These are phyloP conservation scores for Cerastoderma edule DNA, from an alignment of 2,888 invertebrate genomes.

Conservation along the genomic window DNA sequence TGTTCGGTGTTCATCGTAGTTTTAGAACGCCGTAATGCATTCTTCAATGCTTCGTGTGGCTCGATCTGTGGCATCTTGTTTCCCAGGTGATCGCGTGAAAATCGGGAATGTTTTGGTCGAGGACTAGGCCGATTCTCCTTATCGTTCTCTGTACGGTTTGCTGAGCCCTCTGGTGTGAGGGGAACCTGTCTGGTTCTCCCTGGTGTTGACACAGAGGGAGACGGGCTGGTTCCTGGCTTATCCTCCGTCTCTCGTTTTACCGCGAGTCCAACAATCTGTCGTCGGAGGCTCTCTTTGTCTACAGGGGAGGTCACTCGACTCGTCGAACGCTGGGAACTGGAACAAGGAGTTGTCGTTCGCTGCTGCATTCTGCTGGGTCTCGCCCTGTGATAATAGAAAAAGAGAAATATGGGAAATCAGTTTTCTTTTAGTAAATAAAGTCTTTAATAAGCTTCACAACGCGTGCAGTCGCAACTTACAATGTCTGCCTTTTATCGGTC, in stretches of 20 bases:
- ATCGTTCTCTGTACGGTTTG: slow-evolving; percentile 3
- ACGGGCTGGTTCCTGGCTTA: neutral
- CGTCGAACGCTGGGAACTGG: slow-evolving; percentile 34
- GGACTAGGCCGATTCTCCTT: neutral
- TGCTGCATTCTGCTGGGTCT: slow-evolving; percentile 50
- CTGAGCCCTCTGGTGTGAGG: too few relatives aligned
- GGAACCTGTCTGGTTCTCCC: neutral
- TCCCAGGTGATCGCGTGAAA: slow-evolving; percentile 11
- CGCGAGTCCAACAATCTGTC: slow-evolving; percentile 57
- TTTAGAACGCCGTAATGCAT: slow-evolving; percentile 41
- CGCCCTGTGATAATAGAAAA: slow-evolving; percentile 42
- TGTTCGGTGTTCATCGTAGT: slow-evolving; percentile 26
- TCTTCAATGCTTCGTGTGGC: slow-evolving; percentile 31
- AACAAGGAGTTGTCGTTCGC: slow-evolving; percentile 49
- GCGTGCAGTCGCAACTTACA: neutral
- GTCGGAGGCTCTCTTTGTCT: slow-evolving; percentile 53
- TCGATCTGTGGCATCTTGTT: slow-evolving; percentile 43
- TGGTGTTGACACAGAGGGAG: slow-evolving; percentile 2
- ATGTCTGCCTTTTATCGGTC: neutral
- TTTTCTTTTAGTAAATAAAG: neutral
- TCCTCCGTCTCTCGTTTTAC: slow-evolving; percentile 35
- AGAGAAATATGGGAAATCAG: neutral
- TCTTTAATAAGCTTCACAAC: too few relatives aligned
- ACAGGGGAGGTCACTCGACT: slow-evolving; percentile 44
- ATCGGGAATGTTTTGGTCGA: slow-evolving; percentile 1